Evolutionary conservation across 2,113 vertebrate genomes (phyloP).

Genomic region (Phrynocephalus versicolor): DNA sequence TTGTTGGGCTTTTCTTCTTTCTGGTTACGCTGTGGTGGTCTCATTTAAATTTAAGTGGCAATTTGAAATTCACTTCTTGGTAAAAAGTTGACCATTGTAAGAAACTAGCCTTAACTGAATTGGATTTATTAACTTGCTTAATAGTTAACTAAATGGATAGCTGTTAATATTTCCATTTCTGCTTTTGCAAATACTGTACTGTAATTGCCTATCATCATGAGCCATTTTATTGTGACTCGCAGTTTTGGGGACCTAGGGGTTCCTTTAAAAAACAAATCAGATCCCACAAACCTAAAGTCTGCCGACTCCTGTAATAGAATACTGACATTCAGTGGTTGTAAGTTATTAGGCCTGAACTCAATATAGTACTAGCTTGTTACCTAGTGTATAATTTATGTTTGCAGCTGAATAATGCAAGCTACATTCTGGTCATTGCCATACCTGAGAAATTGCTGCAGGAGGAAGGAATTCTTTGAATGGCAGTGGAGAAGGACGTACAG

Average conservation of each 20-base stretch:
- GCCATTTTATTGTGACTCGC: neutral
- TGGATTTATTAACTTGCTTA: too few relatives aligned
- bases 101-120: too few relatives aligned
- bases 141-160: too few relatives aligned
- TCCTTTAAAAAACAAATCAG: neutral
- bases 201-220: neutral
- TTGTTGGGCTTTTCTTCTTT: too few relatives aligned
- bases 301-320: neutral
- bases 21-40: too few relatives aligned
- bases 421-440: neutral
- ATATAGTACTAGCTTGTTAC: too few relatives aligned
- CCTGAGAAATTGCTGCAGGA: neutral
- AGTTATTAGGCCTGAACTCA: too few relatives aligned
- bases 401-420: neutral
- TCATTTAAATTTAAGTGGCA: too few relatives aligned
- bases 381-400: neutral
- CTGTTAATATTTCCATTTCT: too few relatives aligned
- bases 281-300: neutral
- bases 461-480: neutral
- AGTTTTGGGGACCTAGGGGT: neutral
- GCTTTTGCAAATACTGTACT: neutral
- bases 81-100: too few relatives aligned
- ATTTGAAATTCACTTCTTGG: too few relatives aligned
- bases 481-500: neutral
- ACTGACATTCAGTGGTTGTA: neutral